Base-by-base conservation (phyloP, 2,113 vertebrate species). In the Crotalus horridus region DNA sequence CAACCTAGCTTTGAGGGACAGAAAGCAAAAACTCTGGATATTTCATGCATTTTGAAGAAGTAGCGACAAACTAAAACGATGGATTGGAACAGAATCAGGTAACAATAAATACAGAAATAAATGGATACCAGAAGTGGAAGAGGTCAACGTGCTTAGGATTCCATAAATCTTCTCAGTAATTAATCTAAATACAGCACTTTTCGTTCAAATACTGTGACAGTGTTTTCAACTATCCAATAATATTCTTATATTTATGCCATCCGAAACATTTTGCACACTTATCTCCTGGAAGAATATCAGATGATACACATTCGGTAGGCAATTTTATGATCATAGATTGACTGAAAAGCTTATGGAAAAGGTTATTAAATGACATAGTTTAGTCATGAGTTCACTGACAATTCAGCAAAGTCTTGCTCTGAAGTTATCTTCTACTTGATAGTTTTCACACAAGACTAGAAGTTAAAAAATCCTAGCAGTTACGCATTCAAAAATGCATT, bases 311-410 rank as follows among this genome's bases (percentile, higher is more conserved):
- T 39, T 89, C 58, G 26, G 58, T 58, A 69, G 53, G 88, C 51
- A 87, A 92, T 53, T 21, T 69, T n/a, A 87, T 43, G 89, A 26
- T 88, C 85, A 91, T 81, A 92, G 59, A 93, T 54, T 29, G 69
- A 93, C 69, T 64, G 39, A 92, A 93, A 95, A 85, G 85, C 74
- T 88, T 91, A 51, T 85, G 64, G 91, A 94, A 91, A 96, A 94
- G 21, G 86, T 54, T 91, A 54, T 91, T 4, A 59, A 29, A 39
- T 0, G 0, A 23, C 69, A 89, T 51, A 58, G 91, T 93, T 81
- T 91, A 89, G 33, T 46, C 74, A 86, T 91, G 87, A 61, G 39
- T 61, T 89, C 89, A 69, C 51, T 53, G 58, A 89, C 46, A 91
- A 85, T 51, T 93, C 90, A 89, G 93, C 87, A 91, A 91, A 64